Percentiles rank a stretch among this genome's conserved stretches.
These are phyloP conservation scores for Gnatocerus cornutus DNA, from an alignment of 2,888 invertebrate genomes.

Conservation along the genomic window DNA sequence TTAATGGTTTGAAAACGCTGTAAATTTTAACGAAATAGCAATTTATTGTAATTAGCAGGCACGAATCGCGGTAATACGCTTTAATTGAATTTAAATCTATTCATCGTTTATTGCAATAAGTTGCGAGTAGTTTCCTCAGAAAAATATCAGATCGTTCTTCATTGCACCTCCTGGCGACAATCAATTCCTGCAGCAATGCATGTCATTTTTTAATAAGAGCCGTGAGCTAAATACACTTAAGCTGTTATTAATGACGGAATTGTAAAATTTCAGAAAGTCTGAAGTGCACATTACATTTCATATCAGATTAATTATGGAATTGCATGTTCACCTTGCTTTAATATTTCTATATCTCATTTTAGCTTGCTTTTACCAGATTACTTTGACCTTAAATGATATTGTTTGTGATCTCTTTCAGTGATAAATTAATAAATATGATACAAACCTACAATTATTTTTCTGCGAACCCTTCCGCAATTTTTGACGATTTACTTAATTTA, in stretches of 20 bases:
- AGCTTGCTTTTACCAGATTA: slow-evolving; percentile 51
- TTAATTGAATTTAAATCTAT: slow-evolving; percentile 52
- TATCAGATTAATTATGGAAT: slow-evolving; percentile 64
- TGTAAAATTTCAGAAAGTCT: slow-evolving; percentile 53
- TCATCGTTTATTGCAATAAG: no score
- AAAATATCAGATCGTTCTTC: no score
- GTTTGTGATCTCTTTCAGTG: slow-evolving; percentile 46
- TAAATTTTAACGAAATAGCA: slow-evolving; percentile 51
- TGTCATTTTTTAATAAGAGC: slow-evolving; percentile 33
- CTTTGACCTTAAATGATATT: slow-evolving; percentile 52
- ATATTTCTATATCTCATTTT: slow-evolving; percentile 54
- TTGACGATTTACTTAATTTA: no score
- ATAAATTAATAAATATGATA: slow-evolving; percentile 50
- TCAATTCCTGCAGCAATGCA: slow-evolving; percentile 25
- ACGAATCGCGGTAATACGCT: slow-evolving; percentile 51
- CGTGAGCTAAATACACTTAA: slow-evolving; percentile 42
- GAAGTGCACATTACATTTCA: slow-evolving; percentile 59
- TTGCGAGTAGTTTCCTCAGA: not conserved
- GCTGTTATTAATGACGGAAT: slow-evolving; percentile 49
- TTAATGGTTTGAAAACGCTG: slow-evolving; percentile 52
- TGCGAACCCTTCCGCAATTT: not conserved
- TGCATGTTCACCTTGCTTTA: slow-evolving; percentile 62
- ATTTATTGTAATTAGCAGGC: slow-evolving; percentile 52
- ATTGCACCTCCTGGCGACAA: slow-evolving; percentile 21
- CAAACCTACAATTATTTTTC: slow-evolving; percentile 37